Evolutionary conservation across 2,888 invertebrate species (phyloP), one percentile per base, ranked within the genome.

Genomic region (Nebria salina): DNA sequence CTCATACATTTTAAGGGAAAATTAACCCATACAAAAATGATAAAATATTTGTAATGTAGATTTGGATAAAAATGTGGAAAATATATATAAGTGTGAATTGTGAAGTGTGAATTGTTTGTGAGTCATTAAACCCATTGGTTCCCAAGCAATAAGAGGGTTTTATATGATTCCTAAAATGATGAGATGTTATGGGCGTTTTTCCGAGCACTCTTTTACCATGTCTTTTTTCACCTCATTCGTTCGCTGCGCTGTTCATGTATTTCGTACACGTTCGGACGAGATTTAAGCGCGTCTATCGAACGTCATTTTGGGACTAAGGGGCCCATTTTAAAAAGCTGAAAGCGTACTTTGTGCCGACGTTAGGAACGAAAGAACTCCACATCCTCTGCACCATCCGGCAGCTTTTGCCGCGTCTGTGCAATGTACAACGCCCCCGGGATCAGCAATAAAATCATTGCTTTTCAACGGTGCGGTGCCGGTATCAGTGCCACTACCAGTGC

Each of bases 261-360:
- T 70, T 70, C 34, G 70, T 70, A 8, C 42, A 73, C 66, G 75
- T 75, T 64, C 26, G 41, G 85, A 85, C 86, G 54, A 86, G 88
- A 88, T 88, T 88, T 88, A 54, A 88, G 87, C 87, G 85, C 85
- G 65, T 34, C 86, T 87, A 88, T 88, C 88, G 88, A 87, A 87
- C 87, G 88, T 88, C 88, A 88, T 88, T 88, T 88, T 88, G 88
- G 87, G 86, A 74, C 87, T 88, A 88, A 87, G 88, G 88, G 88
- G 87, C 85, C 87, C 86, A 86, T 88, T 89, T 89, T 88, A 88
- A 89, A 88, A 89, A 88, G 88, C 89, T 89, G 88, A 88, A 88
- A 88, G 88, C 89, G 89, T 89, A 88, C 88, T 89, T 89, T 89
- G 87, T 86, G 86, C 68, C 66, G 13, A 25, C 15, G 70, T 26